Conservation (phyloP, 2,888 invertebrate genomes). For the Caenorhabditis sp. region DNA sequence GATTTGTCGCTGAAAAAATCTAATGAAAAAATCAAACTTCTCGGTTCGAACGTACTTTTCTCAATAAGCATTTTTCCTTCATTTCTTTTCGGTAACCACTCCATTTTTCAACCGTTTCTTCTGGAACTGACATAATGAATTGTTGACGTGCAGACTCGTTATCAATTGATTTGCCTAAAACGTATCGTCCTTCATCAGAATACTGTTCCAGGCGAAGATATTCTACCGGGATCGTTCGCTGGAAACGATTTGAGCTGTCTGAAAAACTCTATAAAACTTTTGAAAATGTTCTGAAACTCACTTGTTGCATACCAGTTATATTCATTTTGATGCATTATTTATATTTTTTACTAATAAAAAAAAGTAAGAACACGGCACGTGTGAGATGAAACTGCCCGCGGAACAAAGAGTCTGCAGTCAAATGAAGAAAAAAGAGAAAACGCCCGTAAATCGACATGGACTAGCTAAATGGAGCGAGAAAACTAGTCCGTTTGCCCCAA, state of each 20-base stretch:
- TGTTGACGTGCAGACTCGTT: slow-evolving; percentile 4
- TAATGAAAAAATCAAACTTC: neutral
- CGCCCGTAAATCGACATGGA: slow-evolving; percentile 38
- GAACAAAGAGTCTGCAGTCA: neutral
- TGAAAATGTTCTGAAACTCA: neutral
- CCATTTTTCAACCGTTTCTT: slow-evolving; percentile 33
- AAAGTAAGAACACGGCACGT: neutral
- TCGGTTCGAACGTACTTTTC: slow-evolving; percentile 14
- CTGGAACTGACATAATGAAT: slow-evolving; percentile 1
- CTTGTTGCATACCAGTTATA: slow-evolving; percentile 49
- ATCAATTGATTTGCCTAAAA: slow-evolving; percentile 24
- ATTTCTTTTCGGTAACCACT: neutral
- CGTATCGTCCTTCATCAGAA: slow-evolving; percentile 38
- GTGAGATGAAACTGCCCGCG: neutral
- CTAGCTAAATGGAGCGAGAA: neutral
- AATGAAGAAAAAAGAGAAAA: neutral
- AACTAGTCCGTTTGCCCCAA: neutral
- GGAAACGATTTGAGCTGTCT: slow-evolving; percentile 27
- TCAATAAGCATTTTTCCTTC: slow-evolving; percentile 9
- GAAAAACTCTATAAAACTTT: neutral
- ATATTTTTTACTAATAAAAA: neutral
- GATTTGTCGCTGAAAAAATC: neutral
- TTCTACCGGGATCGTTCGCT: slow-evolving; percentile 2
- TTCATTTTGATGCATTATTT: slow-evolving; percentile 16
- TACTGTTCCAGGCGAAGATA: slow-evolving; percentile 1